Evolutionary conservation across 2,113 vertebrate species (phyloP).

Genomic region (Brachypteracias leptosomus): DNA sequence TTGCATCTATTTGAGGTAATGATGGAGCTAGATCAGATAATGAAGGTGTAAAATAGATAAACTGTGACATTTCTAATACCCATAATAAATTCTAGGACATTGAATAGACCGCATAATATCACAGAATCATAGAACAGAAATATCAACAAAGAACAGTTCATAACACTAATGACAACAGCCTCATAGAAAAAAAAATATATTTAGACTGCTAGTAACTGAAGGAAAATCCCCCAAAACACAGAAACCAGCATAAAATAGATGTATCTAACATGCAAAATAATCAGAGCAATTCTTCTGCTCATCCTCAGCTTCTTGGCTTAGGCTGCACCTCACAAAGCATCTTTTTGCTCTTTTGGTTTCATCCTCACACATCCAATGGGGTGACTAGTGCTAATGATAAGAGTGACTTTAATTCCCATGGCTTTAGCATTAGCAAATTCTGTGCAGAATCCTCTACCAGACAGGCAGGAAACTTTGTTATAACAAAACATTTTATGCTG

Average conservation of each 20-base stretch:
- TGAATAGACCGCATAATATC: constrained; percentile 15
- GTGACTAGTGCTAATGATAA: not conserved
- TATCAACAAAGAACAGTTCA: constrained; percentile 12
- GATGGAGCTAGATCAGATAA: constrained; percentile 30
- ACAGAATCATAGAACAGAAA: no score
- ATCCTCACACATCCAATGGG: not conserved
- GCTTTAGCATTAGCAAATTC: not conserved
- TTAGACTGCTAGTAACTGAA: not conserved
- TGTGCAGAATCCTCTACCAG: not conserved
- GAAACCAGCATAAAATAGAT: not conserved
- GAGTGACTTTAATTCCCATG: not conserved
- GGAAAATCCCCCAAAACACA: not conserved
- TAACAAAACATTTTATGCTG: not conserved
- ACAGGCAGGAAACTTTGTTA: not conserved
- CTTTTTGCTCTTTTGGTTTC: not conserved
- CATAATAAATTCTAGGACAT: constrained; percentile 19
- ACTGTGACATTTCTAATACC: constrained; percentile 21
- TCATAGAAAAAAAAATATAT: not conserved
- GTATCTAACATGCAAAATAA: constrained; percentile 1
- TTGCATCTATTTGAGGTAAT: not conserved
- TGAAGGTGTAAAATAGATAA: constrained; percentile 47
- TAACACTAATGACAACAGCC: constrained; percentile 16
- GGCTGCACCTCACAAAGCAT: not conserved
- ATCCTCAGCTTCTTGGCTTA: not conserved
- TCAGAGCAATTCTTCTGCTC: not conserved